These are phyloP conservation scores for Conchocele bisecta DNA, from an alignment of 2,888 invertebrate genomes.

Conservation along the genomic window DNA sequence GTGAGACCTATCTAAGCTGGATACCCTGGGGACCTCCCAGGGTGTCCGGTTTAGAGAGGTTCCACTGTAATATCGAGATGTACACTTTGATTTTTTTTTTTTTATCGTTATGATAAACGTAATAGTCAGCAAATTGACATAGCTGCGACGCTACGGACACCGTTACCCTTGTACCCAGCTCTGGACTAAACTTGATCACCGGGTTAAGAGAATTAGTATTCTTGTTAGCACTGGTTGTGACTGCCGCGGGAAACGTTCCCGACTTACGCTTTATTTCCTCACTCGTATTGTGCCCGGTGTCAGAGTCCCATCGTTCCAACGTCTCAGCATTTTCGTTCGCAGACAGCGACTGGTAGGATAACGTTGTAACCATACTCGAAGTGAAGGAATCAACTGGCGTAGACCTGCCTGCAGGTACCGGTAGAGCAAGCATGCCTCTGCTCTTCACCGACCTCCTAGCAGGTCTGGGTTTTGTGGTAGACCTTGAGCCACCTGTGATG, in stretches of 20 bases:
- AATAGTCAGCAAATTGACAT: too few species aligned
- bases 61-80: too few species aligned
- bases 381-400: slow-evolving; percentile 47
- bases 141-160: too few species aligned
- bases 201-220: slow-evolving; percentile 53
- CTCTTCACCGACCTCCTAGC: slow-evolving; percentile 24
- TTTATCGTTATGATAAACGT: too few species aligned
- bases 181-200: slow-evolving; percentile 55
- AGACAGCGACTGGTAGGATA: slow-evolving; percentile 31
- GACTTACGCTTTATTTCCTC: slow-evolving; percentile 40
- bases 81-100: too few species aligned
- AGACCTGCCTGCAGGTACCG: slow-evolving; percentile 33
- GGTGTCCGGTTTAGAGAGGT: too few species aligned
- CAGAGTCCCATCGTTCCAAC: slow-evolving; percentile 40
- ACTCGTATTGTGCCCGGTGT: slow-evolving; percentile 43
- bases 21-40: too few species aligned
- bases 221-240: slow-evolving; percentile 5
- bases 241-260: slow-evolving; percentile 1
- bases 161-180: slow-evolving; percentile 29
- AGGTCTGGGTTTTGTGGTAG: slow-evolving; percentile 1
- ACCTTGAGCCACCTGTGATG: background rate
- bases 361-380: slow-evolving; percentile 45
- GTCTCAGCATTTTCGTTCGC: slow-evolving; percentile 55
- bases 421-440: slow-evolving; percentile 37
- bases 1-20: too few species aligned